Conservation (phyloP, 2,888 invertebrate species). For the Rhagium mordax region DNA sequence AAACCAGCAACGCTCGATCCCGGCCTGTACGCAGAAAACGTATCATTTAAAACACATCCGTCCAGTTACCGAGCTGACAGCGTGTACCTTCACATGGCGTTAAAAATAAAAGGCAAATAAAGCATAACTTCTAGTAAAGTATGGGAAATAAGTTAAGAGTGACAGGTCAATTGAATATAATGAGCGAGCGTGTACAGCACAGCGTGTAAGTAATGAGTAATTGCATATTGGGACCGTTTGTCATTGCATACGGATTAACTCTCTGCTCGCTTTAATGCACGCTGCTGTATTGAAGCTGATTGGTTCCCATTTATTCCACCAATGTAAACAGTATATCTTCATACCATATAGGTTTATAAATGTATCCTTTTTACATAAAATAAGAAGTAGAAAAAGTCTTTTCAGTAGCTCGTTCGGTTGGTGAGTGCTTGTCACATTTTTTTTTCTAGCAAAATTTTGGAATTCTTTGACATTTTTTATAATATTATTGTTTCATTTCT, state of each 20-base stretch:
- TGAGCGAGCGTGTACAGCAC: constrained; percentile 55
- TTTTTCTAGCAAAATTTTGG: too few species aligned
- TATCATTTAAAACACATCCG: not conserved
- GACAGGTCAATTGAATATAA: constrained; percentile 63
- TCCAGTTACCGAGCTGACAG: not conserved
- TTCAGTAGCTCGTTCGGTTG: too few species aligned
- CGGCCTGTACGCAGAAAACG: not conserved
- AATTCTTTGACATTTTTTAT: too few species aligned
- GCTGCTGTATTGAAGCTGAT: constrained; percentile 42
- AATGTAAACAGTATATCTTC: constrained; percentile 34
- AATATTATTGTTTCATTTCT: too few species aligned
- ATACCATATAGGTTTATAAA: constrained; percentile 18
- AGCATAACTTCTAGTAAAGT: constrained; percentile 24
- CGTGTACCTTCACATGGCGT: not conserved
- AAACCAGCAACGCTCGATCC: not conserved
- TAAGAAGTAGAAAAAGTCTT: too few species aligned
- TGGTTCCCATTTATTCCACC: constrained; percentile 43
- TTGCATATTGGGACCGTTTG: constrained; percentile 64
- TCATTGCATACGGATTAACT: constrained; percentile 63
- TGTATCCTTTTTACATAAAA: too few species aligned
- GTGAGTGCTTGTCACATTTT: too few species aligned
- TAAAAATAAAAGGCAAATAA: constrained; percentile 15
- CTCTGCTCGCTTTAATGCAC: constrained; percentile 51
- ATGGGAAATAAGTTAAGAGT: constrained; percentile 55
- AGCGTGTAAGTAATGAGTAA: constrained; percentile 63